Base-by-base conservation (phyloP, 2,113 vertebrate species). In the Spilogale gracilis region DNA sequence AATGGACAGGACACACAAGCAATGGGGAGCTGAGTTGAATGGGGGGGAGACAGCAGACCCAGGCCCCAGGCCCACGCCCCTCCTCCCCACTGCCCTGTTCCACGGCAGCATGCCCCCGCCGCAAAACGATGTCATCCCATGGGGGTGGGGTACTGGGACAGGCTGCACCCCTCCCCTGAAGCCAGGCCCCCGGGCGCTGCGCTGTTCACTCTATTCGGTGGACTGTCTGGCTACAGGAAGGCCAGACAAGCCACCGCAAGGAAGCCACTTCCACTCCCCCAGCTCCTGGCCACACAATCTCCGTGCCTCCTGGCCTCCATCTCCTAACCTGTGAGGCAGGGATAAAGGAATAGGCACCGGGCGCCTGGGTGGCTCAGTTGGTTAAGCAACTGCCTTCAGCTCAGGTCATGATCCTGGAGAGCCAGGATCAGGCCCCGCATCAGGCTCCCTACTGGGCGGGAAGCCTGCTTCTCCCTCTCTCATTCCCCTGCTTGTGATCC, bases 91-190 rank as follows among this genome's bases (percentile, higher is more conserved):
- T 43, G 43, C 8, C 9, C 65, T 56, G 20, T 16, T 74, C 25
- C 11, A 2, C 54, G 7, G 3, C 30, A 38, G 71, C 48, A 60
- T 5, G 2, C 43, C 3, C 2, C 27, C 48, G 1, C 16, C 5
- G 52, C 18, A 56, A 90, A 12, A 9, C 10, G n/a, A 25, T 10
- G 60, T 21, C 32, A 58, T 65, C 30, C 74, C 17, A 9, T 0
- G 1, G 2, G 13, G 6, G 12, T 18, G 18, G 65, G 38, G 25
- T 14, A 27, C 60, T 12, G 16, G 52, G 52, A n/a, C 13, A 5
- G 0, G 0, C 56, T 0, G 27, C 14, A 20, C 17, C 43, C 65
- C 10, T 50, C 3, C 4, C 25, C 32, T 14, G 38, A 69, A 45
- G 21, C 17, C 32, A n/a, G 10, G 45, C 50, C 21, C 8, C 20